These are phyloP conservation scores for Phalacrocorax brasilianus DNA, from an alignment of 2,113 vertebrate species.

Conservation along the genomic window DNA sequence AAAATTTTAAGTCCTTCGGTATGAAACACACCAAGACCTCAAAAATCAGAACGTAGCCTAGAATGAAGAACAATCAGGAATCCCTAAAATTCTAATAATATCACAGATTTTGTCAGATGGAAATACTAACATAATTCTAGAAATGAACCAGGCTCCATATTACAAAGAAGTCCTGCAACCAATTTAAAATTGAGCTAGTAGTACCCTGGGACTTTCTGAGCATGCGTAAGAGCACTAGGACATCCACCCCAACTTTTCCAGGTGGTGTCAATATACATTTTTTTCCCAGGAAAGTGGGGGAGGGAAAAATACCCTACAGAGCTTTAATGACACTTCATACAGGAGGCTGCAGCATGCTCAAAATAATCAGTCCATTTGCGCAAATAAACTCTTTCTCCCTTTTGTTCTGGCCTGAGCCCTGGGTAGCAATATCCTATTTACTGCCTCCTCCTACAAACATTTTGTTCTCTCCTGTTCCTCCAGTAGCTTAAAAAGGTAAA, in stretches of 20 bases:
- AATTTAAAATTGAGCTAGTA: neutral
- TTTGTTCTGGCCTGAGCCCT: neutral
- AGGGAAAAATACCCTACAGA: neutral
- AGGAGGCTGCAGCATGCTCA: neutral
- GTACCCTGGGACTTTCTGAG: neutral
- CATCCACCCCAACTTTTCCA: neutral
- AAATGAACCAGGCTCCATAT: rapidly evolving
- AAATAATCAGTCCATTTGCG: neutral
- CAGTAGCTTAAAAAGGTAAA: neutral
- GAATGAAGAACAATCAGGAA: neutral
- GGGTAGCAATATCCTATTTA: neutral
- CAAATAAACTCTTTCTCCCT: neutral
- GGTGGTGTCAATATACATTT: neutral
- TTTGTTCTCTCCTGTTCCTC: neutral
- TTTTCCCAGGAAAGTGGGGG: neutral
- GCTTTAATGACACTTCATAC: neutral
- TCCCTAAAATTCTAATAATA: neutral
- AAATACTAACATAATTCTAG: neutral
- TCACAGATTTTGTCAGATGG: neutral
- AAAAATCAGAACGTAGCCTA: neutral
- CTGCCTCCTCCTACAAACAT: neutral
- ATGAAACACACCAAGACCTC: neutral
- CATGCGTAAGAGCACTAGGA: neutral
- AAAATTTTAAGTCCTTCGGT: neutral
- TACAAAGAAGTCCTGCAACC: neutral